Evolutionary conservation across 1,140 invertebrate species (phyloP).

Genomic region (Drosophila pallidifrons): DNA sequence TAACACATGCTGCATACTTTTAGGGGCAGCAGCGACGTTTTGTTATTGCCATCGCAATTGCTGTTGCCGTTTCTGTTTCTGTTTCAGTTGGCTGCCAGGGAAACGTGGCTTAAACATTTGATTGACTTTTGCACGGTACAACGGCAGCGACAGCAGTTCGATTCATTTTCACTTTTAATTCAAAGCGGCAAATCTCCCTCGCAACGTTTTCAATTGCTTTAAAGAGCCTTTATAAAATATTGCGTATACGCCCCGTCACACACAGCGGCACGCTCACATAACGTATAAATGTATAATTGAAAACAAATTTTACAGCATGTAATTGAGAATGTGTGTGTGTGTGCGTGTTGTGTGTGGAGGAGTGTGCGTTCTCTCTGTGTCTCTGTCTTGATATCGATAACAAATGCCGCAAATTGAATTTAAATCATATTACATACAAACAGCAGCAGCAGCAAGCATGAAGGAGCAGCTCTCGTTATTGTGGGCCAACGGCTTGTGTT

Average conservation of each 20-base stretch:
- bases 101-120: slow-evolving; percentile 49
- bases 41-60: slow-evolving; percentile 10
- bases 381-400: slow-evolving; percentile 78
- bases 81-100: slow-evolving; percentile 19
- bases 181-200: slow-evolving; percentile 13
- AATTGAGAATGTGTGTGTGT: slow-evolving; percentile 67
- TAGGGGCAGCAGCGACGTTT: slow-evolving; percentile 3
- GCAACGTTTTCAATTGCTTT: slow-evolving; percentile 57
- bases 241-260: slow-evolving; percentile 66
- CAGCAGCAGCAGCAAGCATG: slow-evolving; percentile 24
- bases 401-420: slow-evolving; percentile 81
- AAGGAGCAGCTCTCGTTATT: slow-evolving; percentile 21
- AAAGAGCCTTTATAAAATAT: slow-evolving; percentile 70
- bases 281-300: slow-evolving; percentile 73
- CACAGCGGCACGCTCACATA: slow-evolving; percentile 37
- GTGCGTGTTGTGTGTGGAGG: slow-evolving; percentile 53
- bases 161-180: slow-evolving; percentile 52
- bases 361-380: background rate
- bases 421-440: slow-evolving; percentile 76
- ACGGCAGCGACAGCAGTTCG: slow-evolving; percentile 3
- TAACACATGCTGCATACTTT: slow-evolving; percentile 58
- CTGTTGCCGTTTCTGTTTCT: background rate
- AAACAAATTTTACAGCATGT: slow-evolving; percentile 80
- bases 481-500: slow-evolving; percentile 46
- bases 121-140: slow-evolving; percentile 46